Evolutionary conservation across 2,888 invertebrate genomes (phyloP).

Genomic region (Perdita meconis): DNA sequence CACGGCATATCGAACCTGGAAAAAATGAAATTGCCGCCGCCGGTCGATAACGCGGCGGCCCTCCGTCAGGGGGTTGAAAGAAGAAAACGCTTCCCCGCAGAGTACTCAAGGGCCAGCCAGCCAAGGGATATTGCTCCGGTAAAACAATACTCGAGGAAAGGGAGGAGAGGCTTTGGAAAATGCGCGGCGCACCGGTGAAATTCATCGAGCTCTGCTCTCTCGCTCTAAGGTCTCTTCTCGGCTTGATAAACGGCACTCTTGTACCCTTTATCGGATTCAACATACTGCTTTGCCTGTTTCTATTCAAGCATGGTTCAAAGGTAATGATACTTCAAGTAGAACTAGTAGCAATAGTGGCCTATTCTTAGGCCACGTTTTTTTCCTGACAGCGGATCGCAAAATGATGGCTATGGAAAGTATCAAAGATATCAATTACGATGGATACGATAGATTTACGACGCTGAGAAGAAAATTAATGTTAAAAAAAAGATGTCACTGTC

Average conservation of each 20-base stretch:
- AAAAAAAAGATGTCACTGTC: too few species aligned
- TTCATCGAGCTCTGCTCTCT: slow-evolving; percentile 1
- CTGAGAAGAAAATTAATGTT: too few species aligned
- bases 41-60: slow-evolving; percentile 56
- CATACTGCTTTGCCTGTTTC: neutral
- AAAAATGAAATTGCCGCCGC: slow-evolving; percentile 53
- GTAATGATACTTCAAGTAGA: neutral
- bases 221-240: neutral
- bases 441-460: too few species aligned
- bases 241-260: neutral
- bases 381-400: too few species aligned
- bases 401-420: too few species aligned
- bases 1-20: slow-evolving; percentile 37
- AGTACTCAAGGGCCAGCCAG: slow-evolving; percentile 27
- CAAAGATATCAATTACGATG: too few species aligned
- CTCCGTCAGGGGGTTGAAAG: slow-evolving; percentile 9
- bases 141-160: slow-evolving; percentile 45
- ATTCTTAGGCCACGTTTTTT: too few species aligned
- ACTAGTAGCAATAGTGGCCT: neutral
- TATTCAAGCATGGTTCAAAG: neutral
- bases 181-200: neutral
- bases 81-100: slow-evolving; percentile 35
- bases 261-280: neutral
- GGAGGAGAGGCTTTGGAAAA: slow-evolving; percentile 9
- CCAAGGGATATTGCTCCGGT: slow-evolving; percentile 34